Evolutionary conservation across 2,797 vertebrate species (phyloP).

Genomic region (Salarias fasciatus): DNA sequence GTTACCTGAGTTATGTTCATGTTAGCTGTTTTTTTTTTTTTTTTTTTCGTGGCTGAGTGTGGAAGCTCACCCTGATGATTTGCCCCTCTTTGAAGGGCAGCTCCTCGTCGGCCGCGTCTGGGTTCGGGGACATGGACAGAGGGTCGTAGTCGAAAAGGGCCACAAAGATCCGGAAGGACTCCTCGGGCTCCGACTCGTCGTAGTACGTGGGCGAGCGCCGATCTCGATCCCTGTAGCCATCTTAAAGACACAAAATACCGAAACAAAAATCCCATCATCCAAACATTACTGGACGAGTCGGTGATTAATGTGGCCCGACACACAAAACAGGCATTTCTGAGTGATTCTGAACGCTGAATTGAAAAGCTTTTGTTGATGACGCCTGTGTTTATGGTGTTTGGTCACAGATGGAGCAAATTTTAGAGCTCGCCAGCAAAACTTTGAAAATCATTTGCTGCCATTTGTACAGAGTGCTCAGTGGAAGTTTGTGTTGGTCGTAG

Average conservation of each 20-base stretch:
- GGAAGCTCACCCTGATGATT: constrained; percentile 86
- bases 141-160: constrained; percentile 98
- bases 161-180: constrained; percentile 91
- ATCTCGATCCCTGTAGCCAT: constrained; percentile 85
- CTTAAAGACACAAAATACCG: constrained; percentile 72
- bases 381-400: constrained; percentile 17
- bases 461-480: constrained; percentile 5
- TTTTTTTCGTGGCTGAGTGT: too few species aligned
- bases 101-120: constrained; percentile 95
- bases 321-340: constrained; percentile 10
- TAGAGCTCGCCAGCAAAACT: background rate
- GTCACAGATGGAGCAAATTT: constrained; percentile 24
- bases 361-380: background rate
- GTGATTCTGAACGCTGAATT: too few species aligned
- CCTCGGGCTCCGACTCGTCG: constrained; percentile 92
- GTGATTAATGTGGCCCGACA: background rate
- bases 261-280: constrained; percentile 18
- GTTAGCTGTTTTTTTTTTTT: background rate
- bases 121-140: constrained; percentile 97
- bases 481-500: constrained; percentile 26
- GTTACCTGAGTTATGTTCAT: too few species aligned
- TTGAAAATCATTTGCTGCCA: constrained; percentile 1
- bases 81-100: constrained; percentile 98
- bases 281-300: background rate
- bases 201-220: constrained; percentile 88